Base-by-base conservation (phyloP, 2,888 invertebrate genomes). In the Lepidocyrtinus sp. region DNA sequence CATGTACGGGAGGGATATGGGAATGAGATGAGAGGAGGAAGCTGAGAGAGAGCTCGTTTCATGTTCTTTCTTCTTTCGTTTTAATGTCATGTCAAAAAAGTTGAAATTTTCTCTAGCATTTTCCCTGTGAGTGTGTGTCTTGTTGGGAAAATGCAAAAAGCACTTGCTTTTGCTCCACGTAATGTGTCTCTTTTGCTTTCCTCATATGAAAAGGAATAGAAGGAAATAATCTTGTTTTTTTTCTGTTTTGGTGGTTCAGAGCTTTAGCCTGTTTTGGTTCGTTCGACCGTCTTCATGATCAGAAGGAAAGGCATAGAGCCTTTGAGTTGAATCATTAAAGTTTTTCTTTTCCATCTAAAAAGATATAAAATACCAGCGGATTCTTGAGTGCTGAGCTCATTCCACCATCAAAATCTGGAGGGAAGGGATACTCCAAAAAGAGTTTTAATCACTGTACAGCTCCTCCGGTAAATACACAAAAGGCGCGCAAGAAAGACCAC, bases 71-170 rank as follows among this genome's bases (percentile, higher is more conserved):
- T n/a, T 5, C 36, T 70, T 55, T 26, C 17, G 15, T 70, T 73
- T 73, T 73, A 73, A 73, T 65, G 73, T 64, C 65, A 73, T 73
- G 73, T 73, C 73, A 65, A 46, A 22, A 22, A 68, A 50, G 68
- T 46, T 5, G 46, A 45, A 67, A 36, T 36, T 36, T 12, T 36
- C 36, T 36, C 12, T 36, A 5, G 36, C 12, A 5, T 36, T 36
- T 36, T 36, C 12, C 5, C 36, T 36, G 36, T 7, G 36, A 12
- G 36, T n/a, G n/a, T n/a, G n/a, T n/a, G n/a, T n/a, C n/a, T n/a
- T n/a, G 12, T 7, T 36, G 36, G 36, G 36, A 36, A 36, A 36
- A 36, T 36, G 36, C 12, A 36, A 36, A 36, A 36, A n/a, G n/a
- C n/a, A n/a, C n/a, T n/a, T n/a, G n/a, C n/a, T n/a, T n/a, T n/a